Percentiles rank a stretch among this genome's conserved stretches.
Evolutionary conservation across 2,113 vertebrate species (phyloP).

Genomic region (Alectura lathami): DNA sequence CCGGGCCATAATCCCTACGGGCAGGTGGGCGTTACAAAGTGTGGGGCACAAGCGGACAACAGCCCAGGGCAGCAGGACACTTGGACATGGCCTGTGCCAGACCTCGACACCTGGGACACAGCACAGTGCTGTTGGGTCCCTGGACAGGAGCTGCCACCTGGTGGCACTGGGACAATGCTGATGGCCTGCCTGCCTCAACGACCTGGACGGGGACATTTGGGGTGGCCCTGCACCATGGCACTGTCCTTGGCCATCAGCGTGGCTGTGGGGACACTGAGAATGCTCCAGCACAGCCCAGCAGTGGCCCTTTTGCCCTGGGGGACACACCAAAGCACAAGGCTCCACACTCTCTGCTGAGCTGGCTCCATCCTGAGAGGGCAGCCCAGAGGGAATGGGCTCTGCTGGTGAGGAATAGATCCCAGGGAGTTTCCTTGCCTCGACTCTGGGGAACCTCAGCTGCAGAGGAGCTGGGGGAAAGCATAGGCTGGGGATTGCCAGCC

Average conservation of each 20-base stretch:
- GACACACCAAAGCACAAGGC: neutral
- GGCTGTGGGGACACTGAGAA: neutral
- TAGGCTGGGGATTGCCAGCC: neutral
- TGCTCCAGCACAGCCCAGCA: accelerated
- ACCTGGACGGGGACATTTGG: neutral
- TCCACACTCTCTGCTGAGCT: neutral
- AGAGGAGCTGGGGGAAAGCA: neutral
- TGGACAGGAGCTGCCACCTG: conserved; percentile 37
- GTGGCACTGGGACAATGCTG: neutral
- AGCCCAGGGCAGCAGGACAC: neutral
- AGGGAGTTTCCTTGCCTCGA: neutral
- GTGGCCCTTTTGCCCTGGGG: neutral
- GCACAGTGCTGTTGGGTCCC: neutral
- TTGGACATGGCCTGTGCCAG: accelerated
- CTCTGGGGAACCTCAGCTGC: neutral
- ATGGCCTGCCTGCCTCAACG: neutral
- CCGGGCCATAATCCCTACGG: accelerated
- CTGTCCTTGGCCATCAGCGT: neutral
- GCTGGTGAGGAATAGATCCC: neutral
- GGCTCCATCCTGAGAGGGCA: neutral
- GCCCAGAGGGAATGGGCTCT: neutral
- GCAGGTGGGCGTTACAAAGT: accelerated
- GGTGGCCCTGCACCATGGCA: neutral
- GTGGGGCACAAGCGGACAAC: accelerated
- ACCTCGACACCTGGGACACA: neutral